phyloP scores from a whole-genome alignment of 2,888 invertebrate species.

The Drosophila borealis region DNA sequence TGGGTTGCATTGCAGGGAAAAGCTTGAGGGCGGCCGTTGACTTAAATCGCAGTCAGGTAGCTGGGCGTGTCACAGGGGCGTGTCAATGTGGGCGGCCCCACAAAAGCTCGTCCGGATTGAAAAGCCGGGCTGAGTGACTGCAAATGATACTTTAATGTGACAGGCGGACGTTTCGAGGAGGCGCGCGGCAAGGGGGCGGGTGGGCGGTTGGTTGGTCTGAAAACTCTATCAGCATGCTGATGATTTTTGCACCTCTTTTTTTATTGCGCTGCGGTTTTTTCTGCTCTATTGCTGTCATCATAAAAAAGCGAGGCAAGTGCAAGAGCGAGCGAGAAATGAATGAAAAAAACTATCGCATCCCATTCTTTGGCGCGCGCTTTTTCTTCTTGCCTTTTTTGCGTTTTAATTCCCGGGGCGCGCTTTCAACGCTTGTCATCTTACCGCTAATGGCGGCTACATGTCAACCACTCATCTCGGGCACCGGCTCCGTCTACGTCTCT shows the following conservation, averaged over 20 bases:
- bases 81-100: slow-evolving; percentile 32
- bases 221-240: slow-evolving; percentile 63
- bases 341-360: slow-evolving; percentile 62
- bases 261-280: slow-evolving; percentile 37
- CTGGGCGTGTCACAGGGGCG: slow-evolving; percentile 24
- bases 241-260: slow-evolving; percentile 76
- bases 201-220: neutral
- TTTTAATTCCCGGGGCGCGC: slow-evolving; percentile 77
- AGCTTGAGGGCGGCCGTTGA: slow-evolving; percentile 54
- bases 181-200: neutral
- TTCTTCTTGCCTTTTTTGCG: slow-evolving; percentile 34
- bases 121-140: slow-evolving; percentile 67
- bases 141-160: slow-evolving; percentile 79
- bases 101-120: slow-evolving; percentile 37
- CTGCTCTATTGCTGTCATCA: slow-evolving; percentile 67
- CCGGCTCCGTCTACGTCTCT: slow-evolving; percentile 16
- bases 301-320: slow-evolving; percentile 12
- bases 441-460: slow-evolving; percentile 80
- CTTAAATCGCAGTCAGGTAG: slow-evolving; percentile 55
- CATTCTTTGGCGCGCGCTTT: slow-evolving; percentile 39
- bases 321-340: too few relatives aligned
- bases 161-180: slow-evolving; percentile 50
- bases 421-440: slow-evolving; percentile 80
- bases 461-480: slow-evolving; percentile 76
- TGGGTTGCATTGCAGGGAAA: neutral